Evolutionary conservation across 37 sponge, comb jelly and placozoan genomes (phyloP).

Genomic region (Bolinopsis microptera): DNA sequence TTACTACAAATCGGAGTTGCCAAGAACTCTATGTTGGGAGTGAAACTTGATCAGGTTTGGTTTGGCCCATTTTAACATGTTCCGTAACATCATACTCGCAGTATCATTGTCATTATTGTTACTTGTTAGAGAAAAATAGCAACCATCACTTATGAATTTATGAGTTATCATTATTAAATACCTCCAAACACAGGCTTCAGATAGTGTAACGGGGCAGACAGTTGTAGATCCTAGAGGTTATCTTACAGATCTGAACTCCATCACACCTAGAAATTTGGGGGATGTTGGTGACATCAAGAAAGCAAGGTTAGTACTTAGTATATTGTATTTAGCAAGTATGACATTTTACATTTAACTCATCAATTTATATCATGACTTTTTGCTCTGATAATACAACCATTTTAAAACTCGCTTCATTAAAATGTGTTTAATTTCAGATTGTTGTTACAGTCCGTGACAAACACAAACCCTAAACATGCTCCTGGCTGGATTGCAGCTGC

Average conservation of each 20-base stretch:
- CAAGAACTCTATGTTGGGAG: slow-evolving; percentile 90
- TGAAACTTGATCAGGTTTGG: slow-evolving; percentile 94
- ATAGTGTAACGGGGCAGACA: slow-evolving; percentile 96
- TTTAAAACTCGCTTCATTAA: no score
- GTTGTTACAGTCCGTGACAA: slow-evolving; percentile 92
- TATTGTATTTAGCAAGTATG: no score
- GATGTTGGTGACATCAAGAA: slow-evolving; percentile 89
- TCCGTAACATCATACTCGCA: neutral
- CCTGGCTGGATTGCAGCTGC: slow-evolving; percentile 99
- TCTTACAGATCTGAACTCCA: slow-evolving; percentile 94
- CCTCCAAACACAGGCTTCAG: slow-evolving; percentile 98
- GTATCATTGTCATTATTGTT: neutral
- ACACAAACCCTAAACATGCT: slow-evolving; percentile 95
- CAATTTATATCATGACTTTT: no score
- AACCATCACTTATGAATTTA: neutral
- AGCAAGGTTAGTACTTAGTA: slow-evolving; percentile 24
- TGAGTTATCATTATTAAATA: no score
- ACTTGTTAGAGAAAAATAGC: neutral
- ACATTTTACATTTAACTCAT: no score
- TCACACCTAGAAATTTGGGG: slow-evolving; percentile 83
- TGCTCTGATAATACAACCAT: no score
- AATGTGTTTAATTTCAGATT: slow-evolving; percentile 74
- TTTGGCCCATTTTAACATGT: neutral
- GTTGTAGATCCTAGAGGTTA: slow-evolving; percentile 99
- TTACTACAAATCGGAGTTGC: slow-evolving; percentile 96